Conservation (phyloP, 2,113 vertebrate genomes). For the mouse (Mus musculus) region DNA sequence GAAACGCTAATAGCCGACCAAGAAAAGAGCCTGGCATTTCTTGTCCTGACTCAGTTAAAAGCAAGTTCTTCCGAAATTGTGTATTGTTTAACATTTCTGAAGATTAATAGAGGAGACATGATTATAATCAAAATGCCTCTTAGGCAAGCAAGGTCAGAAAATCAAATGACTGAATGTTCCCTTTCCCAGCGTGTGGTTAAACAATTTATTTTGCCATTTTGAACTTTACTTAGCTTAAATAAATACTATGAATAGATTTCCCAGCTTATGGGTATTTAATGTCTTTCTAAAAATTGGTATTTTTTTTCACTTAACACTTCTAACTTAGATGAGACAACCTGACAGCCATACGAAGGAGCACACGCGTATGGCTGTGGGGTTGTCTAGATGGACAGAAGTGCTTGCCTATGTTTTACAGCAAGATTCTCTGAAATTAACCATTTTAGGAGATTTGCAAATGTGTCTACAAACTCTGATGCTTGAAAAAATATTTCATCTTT, state of each 20-base stretch:
- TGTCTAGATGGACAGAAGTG: neutral
- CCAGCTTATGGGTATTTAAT: neutral
- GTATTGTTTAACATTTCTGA: neutral
- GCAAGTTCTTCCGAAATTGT: conserved; percentile 3
- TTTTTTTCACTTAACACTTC: conserved; percentile 25
- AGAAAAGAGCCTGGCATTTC: neutral
- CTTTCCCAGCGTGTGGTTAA: conserved; percentile 25
- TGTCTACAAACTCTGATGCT: neutral
- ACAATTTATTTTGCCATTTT: neutral
- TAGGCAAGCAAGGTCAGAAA: neutral
- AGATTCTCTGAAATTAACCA: neutral
- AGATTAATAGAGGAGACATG: neutral
- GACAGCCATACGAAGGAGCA: neutral
- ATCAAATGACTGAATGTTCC: conserved; percentile 6
- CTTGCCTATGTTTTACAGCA: neutral
- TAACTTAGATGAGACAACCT: neutral
- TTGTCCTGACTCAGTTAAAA: neutral
- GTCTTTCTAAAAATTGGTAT: conserved; percentile 45
- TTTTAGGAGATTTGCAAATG: neutral
- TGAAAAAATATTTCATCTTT: neutral
- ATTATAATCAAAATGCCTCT: neutral
- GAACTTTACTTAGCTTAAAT: conserved; percentile 48
- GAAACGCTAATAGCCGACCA: neutral
- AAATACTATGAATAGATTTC: conserved; percentile 25
- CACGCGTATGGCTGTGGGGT: neutral